Conservation (phyloP, 1,140 invertebrate genomes). For the Pissodes strobi region DNA sequence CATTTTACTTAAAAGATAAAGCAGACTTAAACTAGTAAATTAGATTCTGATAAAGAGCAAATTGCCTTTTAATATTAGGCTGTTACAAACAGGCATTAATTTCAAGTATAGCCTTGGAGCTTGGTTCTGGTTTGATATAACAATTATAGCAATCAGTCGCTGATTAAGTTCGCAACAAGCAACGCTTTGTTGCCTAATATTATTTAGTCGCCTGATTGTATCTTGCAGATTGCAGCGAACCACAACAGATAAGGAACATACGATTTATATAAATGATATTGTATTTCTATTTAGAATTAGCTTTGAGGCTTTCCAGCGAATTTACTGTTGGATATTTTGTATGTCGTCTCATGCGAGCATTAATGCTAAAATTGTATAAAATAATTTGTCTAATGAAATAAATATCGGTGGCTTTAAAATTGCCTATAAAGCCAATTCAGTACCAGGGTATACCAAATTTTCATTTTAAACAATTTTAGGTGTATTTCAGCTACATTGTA, state of each 20-base stretch:
- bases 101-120: no score
- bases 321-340: neutral
- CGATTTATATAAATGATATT: constrained; percentile 1
- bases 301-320: neutral
- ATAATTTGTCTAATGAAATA: neutral
- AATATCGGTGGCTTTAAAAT: neutral
- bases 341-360: neutral
- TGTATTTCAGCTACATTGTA: neutral
- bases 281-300: constrained; percentile 1
- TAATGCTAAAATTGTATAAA: neutral
- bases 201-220: neutral
- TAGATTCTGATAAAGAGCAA: no score
- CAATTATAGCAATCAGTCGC: neutral
- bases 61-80: no score
- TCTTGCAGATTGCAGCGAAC: neutral
- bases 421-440: neutral
- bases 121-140: neutral
- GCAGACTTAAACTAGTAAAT: no score
- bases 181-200: constrained; percentile 5
- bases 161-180: neutral
- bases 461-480: neutral
- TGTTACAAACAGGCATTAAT: no score
- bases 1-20: no score
- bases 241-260: constrained; percentile 9
- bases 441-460: neutral